Evolutionary conservation across 1,140 invertebrate genomes (phyloP).

Genomic region (Sogatella furcifera): DNA sequence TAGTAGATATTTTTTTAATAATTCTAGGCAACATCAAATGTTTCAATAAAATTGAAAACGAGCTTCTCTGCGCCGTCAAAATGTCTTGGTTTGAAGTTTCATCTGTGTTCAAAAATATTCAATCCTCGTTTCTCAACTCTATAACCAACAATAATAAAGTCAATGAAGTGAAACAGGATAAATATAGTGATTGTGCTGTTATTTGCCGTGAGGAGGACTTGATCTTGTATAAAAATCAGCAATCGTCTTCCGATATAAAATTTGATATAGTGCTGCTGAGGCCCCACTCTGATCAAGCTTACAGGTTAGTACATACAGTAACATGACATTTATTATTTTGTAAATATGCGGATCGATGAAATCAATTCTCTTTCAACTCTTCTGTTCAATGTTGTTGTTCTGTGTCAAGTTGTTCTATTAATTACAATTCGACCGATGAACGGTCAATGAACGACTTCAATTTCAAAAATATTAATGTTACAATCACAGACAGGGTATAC

Average conservation of each 20-base stretch:
- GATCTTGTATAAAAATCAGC: neutral
- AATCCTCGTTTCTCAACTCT: neutral
- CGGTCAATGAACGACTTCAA: too few relatives aligned
- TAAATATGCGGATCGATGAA: too few relatives aligned
- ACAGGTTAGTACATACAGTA: neutral
- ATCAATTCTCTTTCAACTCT: too few relatives aligned
- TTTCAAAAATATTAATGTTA: too few relatives aligned
- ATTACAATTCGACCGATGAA: too few relatives aligned
- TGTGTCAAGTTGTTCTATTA: too few relatives aligned
- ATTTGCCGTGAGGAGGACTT: neutral
- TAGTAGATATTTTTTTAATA: too few relatives aligned
- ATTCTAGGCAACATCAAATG: too few relatives aligned
- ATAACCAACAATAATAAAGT: neutral
- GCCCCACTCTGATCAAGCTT: neutral
- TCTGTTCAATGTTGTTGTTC: too few relatives aligned
- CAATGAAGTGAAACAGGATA: neutral
- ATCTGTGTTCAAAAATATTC: neutral
- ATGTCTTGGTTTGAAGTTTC: neutral
- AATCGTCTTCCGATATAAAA: neutral
- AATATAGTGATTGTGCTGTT: neutral
- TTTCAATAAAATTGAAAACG: neutral
- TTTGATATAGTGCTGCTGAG: neutral
- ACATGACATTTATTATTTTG: neutral
- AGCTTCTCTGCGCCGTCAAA: neutral
- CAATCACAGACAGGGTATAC: too few relatives aligned